Percentiles rank a stretch among this genome's conserved stretches.
These are phyloP conservation scores for Blastobasis lacticolella DNA, from an alignment of 2,888 invertebrate genomes.

Conservation along the genomic window DNA sequence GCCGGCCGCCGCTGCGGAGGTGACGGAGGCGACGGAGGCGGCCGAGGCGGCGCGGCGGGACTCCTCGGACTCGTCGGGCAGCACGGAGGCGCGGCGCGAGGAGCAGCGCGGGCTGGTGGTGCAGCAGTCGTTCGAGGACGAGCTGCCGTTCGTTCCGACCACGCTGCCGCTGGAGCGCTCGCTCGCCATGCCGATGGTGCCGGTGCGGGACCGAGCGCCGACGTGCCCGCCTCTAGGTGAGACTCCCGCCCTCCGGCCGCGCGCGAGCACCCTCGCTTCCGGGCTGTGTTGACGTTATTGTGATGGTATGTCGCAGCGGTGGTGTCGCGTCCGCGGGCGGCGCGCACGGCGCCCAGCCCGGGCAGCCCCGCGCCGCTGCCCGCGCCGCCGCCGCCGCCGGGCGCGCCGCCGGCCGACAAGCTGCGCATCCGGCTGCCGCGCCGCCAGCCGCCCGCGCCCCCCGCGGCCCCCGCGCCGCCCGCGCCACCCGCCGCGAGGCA, in stretches of 20 bases:
- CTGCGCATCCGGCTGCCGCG: slow-evolving; percentile 48
- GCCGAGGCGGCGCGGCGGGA: slow-evolving; percentile 32
- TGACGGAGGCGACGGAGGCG: slow-evolving; percentile 12
- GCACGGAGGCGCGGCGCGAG: slow-evolving; percentile 75
- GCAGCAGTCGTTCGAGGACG: slow-evolving; percentile 89
- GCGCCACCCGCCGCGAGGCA: slow-evolving; percentile 19
- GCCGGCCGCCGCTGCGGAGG: slow-evolving; percentile 8
- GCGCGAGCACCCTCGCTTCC: slow-evolving; percentile 6
- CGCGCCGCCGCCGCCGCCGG: slow-evolving; percentile 17
- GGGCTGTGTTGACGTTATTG: slow-evolving; percentile 8
- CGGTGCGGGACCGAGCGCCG: slow-evolving; percentile 72
- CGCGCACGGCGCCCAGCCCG: slow-evolving; percentile 53
- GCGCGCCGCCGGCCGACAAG: slow-evolving; percentile 39
- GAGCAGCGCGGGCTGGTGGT: slow-evolving; percentile 82
- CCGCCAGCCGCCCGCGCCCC: slow-evolving; percentile 48
- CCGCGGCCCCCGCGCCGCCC: slow-evolving; percentile 18
- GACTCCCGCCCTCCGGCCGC: not conserved
- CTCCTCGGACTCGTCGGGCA: slow-evolving; percentile 83
- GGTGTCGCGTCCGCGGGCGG: slow-evolving; percentile 75
- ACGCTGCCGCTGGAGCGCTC: slow-evolving; percentile 90
- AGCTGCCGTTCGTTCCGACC: slow-evolving; percentile 92
- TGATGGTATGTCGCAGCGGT: slow-evolving; percentile 37
- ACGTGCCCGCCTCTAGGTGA: slow-evolving; percentile 20
- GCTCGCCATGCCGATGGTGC: slow-evolving; percentile 85
- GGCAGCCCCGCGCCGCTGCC: slow-evolving; percentile 21